Evolutionary conservation across 2,888 invertebrate species (phyloP), one percentile per base, ranked within the genome.

Genomic region (Tenodera sinensis): DNA sequence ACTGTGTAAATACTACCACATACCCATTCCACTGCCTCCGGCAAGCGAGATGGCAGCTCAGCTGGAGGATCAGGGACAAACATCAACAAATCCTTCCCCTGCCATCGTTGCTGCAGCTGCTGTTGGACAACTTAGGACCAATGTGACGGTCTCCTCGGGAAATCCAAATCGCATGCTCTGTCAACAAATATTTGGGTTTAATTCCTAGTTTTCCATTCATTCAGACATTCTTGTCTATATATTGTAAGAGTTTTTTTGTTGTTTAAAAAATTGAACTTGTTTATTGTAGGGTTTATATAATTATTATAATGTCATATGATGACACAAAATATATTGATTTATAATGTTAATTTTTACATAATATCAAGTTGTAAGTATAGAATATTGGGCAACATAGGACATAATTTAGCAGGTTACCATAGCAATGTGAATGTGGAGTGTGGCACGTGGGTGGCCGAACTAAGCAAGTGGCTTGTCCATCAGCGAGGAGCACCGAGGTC

Each of bases 1-100:
- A 94, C 96, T 97, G 94, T 98, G 98, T 96, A 98, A 98, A 96
- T 98, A 98, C 96, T 98, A 98, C 96, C 98, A 98, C 96, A 98
- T 98, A 96, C 98, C 98, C 93, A 96, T 98, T 94, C 96, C 96
- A 93, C 95, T 97, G 95, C 97, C 97, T 93, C 97, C 97, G 93
- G 97, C 97, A 93, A 95, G 96, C 92, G 94, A 96, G 93, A 96
- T 96, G 96, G 96, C 93, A 93, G 95, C 93, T 93, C 93, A 93
- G 92, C 94, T 94, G 92, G 94, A 93, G 92, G 92, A 93, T 86
- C 81, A 88, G 85, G 89, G 85, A 42, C 89, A 86, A 86, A 87
- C 83, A 84, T 88, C 91, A 88, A 89, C 89, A 83, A 87, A 89
- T 83, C 87, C 87, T 84, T 83, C 93, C 94, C 71, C 85, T 87